phyloP scores from a whole-genome alignment of 2,797 vertebrate genomes.

The Serranus cabrilla region DNA sequence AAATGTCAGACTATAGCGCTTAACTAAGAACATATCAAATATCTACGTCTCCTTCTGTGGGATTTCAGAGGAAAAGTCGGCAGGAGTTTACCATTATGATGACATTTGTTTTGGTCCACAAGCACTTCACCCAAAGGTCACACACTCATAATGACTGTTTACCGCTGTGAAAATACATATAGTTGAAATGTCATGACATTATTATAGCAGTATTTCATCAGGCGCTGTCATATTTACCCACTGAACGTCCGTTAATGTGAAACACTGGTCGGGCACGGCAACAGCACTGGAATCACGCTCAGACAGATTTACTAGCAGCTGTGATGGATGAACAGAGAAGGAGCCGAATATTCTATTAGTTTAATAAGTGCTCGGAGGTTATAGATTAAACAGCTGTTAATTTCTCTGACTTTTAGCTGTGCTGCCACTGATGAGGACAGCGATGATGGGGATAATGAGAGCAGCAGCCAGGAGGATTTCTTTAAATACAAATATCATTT shows the following conservation, averaged over 20 bases:
- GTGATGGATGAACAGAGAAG: slow-evolving; percentile 60
- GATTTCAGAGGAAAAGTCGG: slow-evolving; percentile 34
- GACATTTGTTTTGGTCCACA: slow-evolving; percentile 80
- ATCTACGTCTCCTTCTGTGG: slow-evolving; percentile 26
- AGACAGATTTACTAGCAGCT: slow-evolving; percentile 61
- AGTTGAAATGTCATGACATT: slow-evolving; percentile 83
- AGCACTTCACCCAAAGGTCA: slow-evolving; percentile 80
- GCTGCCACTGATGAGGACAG: slow-evolving; percentile 8
- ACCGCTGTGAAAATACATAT: slow-evolving; percentile 78
- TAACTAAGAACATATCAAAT: slow-evolving; percentile 43
- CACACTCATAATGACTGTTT: slow-evolving; percentile 79
- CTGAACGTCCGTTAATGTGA: slow-evolving; percentile 67
- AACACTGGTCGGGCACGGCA: slow-evolving; percentile 51
- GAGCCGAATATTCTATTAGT: slow-evolving; percentile 56
- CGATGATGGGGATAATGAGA: slow-evolving; percentile 18
- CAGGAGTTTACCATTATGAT: slow-evolving; percentile 64
- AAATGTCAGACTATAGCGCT: slow-evolving; percentile 51
- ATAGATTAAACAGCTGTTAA: slow-evolving; percentile 55
- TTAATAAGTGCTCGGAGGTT: slow-evolving; percentile 50
- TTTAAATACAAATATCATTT: slow-evolving; percentile 3
- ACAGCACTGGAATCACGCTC: slow-evolving; percentile 25
- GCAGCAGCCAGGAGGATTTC: background rate
- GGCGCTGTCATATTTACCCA: slow-evolving; percentile 73
- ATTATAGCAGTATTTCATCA: slow-evolving; percentile 77
- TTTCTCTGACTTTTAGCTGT: slow-evolving; percentile 30